Evolutionary conservation across 2,888 invertebrate genomes (phyloP).

Genomic region (Scaptomyza tumidula): DNA sequence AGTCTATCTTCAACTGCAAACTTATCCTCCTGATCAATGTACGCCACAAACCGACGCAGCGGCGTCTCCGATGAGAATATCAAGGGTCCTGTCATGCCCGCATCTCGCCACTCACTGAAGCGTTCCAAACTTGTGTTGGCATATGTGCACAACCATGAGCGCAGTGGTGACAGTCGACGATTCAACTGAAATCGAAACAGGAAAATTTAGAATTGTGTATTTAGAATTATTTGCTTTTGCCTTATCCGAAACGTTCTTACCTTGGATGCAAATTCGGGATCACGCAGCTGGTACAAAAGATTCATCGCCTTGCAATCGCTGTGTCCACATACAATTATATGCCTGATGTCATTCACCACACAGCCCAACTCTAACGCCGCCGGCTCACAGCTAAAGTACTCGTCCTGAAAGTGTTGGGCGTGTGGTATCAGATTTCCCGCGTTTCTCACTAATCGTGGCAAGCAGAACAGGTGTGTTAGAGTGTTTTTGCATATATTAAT

Average conservation of each 20-base stretch:
- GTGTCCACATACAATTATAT: constrained; percentile 98
- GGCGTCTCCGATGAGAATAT: constrained; percentile 94
- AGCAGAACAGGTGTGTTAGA: constrained; percentile 33
- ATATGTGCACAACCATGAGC: constrained; percentile 96
- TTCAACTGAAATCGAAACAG: constrained; percentile 85
- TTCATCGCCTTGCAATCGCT: constrained; percentile 99
- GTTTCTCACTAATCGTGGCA: constrained; percentile 92
- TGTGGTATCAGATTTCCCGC: constrained; percentile 98
- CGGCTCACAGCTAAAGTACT: constrained; percentile 96
- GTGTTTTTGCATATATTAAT: constrained; percentile 1
- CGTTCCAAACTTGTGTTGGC: constrained; percentile 92
- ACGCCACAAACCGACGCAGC: constrained; percentile 94
- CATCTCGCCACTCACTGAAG: constrained; percentile 89
- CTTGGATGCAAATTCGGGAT: constrained; percentile 90
- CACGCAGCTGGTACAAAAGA: constrained; percentile 92
- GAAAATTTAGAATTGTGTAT: neutral
- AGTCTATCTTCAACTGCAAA: constrained; percentile 96
- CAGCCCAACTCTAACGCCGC: constrained; percentile 98
- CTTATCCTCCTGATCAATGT: constrained; percentile 96
- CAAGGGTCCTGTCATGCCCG: constrained; percentile 88
- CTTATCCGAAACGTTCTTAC: constrained; percentile 81
- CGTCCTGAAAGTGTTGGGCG: constrained; percentile 93
- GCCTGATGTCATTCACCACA: constrained; percentile 94
- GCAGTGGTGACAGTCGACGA: constrained; percentile 93
- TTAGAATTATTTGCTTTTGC: neutral